Percentiles rank a stretch among this genome's conserved stretches.
Evolutionary conservation across 2,888 invertebrate species (phyloP).

Genomic region (Macrophya annulata): DNA sequence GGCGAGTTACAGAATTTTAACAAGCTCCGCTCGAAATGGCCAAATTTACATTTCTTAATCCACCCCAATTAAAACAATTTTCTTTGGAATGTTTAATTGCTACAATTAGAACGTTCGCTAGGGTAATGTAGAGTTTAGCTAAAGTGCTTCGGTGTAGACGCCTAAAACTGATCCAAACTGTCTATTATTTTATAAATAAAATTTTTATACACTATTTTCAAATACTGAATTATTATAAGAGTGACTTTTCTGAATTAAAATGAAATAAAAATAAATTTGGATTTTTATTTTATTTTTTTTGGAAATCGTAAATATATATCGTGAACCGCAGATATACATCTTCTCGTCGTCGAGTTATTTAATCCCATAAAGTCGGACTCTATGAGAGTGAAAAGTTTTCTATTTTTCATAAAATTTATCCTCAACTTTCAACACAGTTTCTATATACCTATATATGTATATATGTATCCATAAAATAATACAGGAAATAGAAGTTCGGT

Average conservation of each 20-base stretch:
- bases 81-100: slow-evolving; percentile 45
- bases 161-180: background rate
- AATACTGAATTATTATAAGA: background rate
- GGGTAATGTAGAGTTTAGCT: background rate
- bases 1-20: slow-evolving; percentile 50
- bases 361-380: slow-evolving; percentile 43
- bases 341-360: background rate
- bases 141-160: background rate
- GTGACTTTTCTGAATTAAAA: background rate
- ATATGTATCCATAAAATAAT: slow-evolving; percentile 25
- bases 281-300: no score
- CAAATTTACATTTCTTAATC: slow-evolving; percentile 53
- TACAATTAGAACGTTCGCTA: slow-evolving; percentile 32
- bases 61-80: slow-evolving; percentile 54
- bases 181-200: background rate
- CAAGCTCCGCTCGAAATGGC: slow-evolving; percentile 36
- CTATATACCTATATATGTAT: background rate
- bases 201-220: background rate
- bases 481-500: slow-evolving; percentile 23
- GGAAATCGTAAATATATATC: slow-evolving; percentile 9
- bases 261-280: background rate
- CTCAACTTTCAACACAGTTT: slow-evolving; percentile 13
- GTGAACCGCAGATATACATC: background rate
- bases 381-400: background rate
- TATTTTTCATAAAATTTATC: slow-evolving; percentile 9